A percentile compares a stretch with the other conserved stretches of the same genome.
These are phyloP conservation scores for Anser brachyrhynchus DNA, from an alignment of 2,113 vertebrate species.

Conservation along the genomic window DNA sequence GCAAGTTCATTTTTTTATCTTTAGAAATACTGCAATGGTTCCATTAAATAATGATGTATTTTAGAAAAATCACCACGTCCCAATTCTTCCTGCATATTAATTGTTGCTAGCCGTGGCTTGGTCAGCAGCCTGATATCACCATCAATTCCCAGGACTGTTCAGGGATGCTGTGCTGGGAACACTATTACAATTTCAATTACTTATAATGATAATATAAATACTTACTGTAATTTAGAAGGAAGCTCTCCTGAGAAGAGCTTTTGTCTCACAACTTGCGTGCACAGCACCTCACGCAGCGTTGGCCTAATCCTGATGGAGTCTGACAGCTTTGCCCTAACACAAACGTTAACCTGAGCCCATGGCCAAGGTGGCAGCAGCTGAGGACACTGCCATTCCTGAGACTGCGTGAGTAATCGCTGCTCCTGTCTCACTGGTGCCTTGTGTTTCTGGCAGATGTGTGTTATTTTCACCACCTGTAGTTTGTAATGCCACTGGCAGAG, in stretches of 20 bases:
- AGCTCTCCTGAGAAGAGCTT: background rate
- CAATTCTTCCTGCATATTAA: background rate
- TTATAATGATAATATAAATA: background rate
- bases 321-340: background rate
- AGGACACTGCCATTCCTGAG: background rate
- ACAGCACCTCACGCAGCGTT: background rate
- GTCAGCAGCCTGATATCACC: background rate
- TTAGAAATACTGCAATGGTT: conserved; percentile 27
- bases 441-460: fast-evolving
- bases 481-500: background rate
- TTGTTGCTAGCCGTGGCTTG: background rate
- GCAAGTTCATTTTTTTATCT: conserved; percentile 38
- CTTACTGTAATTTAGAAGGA: background rate
- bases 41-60: background rate
- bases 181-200: background rate
- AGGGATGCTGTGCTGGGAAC: background rate
- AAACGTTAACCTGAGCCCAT: background rate
- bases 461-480: background rate
- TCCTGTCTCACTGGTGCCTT: fast-evolving
- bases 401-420: fast-evolving
- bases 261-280: background rate
- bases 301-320: background rate
- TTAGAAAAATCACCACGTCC: background rate
- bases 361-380: background rate
- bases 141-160: background rate